Evolutionary conservation across 2,797 vertebrate genomes (phyloP).

Genomic region (Leptodactylus fallax): DNA sequence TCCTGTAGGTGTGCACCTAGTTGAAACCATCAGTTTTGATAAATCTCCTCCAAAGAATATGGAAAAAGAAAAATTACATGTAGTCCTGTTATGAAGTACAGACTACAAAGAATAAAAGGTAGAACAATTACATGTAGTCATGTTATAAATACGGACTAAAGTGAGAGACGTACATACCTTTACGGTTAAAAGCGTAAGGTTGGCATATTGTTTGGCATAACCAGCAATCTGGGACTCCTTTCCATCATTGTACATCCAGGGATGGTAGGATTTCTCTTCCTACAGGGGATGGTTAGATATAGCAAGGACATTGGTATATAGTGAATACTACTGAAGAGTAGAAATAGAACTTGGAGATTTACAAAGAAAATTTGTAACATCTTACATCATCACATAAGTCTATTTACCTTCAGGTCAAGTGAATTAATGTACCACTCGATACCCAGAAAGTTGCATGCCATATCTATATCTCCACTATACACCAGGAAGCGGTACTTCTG

Average conservation of each 20-base stretch:
- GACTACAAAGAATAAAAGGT: too few relatives aligned
- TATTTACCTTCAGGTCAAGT: constrained; percentile 58
- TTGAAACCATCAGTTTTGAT: too few relatives aligned
- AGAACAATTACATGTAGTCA: neutral
- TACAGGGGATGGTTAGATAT: neutral
- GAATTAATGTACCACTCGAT: constrained; percentile 63
- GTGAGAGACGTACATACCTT: constrained; percentile 39
- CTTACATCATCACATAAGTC: neutral
- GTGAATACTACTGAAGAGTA: too few relatives aligned
- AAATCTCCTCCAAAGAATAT: neutral
- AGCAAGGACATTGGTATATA: neutral
- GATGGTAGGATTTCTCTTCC: constrained; percentile 36
- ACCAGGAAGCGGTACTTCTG: constrained; percentile 77
- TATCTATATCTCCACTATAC: constrained; percentile 58
- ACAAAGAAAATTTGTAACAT: neutral
- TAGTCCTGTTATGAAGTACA: neutral
- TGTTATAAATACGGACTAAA: neutral
- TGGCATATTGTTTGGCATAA: constrained; percentile 67
- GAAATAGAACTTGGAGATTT: too few relatives aligned
- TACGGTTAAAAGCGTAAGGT: constrained; percentile 68
- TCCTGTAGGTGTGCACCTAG: too few relatives aligned
- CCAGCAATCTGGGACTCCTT: constrained; percentile 61
- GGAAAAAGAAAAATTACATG: neutral
- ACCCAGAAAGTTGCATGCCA: constrained; percentile 64
- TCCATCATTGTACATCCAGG: constrained; percentile 65